These are phyloP conservation scores for Operophtera brumata DNA, from an alignment of 2,888 invertebrate genomes.

Conservation along the genomic window DNA sequence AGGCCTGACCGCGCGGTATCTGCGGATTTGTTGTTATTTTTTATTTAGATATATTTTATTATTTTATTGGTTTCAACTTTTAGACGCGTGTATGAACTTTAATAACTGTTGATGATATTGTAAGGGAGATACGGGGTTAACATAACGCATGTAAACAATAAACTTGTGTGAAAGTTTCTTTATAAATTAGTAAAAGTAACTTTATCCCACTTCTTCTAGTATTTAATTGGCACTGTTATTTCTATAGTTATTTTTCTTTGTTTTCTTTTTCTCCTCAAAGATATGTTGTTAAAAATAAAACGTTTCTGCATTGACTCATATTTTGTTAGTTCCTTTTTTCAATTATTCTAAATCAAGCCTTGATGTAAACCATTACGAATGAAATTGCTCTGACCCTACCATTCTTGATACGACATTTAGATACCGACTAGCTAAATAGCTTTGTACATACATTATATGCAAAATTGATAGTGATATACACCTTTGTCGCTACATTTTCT, in stretches of 20 bases:
- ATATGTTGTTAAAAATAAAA: constrained; percentile 74
- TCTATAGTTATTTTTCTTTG: constrained; percentile 66
- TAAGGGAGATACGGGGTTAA: constrained; percentile 44
- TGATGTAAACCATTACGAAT: not conserved
- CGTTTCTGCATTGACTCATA: constrained; percentile 64
- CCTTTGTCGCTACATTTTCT: constrained; percentile 49
- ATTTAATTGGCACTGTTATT: constrained; percentile 76
- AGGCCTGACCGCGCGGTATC: constrained; percentile 50
- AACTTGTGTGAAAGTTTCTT: constrained; percentile 35
- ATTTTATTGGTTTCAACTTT: constrained; percentile 66
- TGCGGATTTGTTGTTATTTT: constrained; percentile 67
- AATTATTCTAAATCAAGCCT: constrained; percentile 17
- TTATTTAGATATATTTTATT: constrained; percentile 72
- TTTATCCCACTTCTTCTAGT: constrained; percentile 55
- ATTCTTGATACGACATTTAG: constrained; percentile 28
- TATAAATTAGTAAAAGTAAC: constrained; percentile 43
- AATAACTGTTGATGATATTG: constrained; percentile 53
- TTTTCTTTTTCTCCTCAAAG: constrained; percentile 61
- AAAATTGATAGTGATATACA: constrained; percentile 46
- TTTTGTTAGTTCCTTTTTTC: constrained; percentile 57
- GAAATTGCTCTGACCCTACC: constrained; percentile 1
- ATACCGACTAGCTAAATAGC: constrained; percentile 39
- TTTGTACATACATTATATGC: constrained; percentile 58
- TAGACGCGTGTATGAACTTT: constrained; percentile 64
- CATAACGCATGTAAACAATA: constrained; percentile 32